Evolutionary conservation across 2,888 invertebrate species (phyloP).

Genomic region (Agrenia bidenticulata): DNA sequence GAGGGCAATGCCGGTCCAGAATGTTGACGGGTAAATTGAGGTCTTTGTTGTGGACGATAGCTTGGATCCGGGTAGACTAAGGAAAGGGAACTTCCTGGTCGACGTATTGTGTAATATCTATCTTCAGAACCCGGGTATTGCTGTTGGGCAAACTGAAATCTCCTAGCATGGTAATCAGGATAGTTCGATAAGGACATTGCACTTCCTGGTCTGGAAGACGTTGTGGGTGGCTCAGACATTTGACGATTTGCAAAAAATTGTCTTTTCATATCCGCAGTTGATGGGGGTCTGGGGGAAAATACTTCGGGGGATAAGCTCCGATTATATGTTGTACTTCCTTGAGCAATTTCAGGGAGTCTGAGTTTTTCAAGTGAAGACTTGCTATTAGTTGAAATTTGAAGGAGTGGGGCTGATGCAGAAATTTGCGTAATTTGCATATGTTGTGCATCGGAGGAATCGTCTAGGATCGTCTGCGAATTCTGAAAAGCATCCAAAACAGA

Average conservation of each 20-base stretch:
- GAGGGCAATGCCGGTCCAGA: not conserved
- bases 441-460: not conserved
- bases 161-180: not conserved
- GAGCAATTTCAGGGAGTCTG: conserved; percentile 11
- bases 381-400: not conserved
- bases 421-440: not conserved
- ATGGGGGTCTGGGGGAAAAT: conserved; percentile 9
- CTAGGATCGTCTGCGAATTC: conserved; percentile 7
- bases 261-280: not conserved
- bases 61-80: conserved; percentile 6
- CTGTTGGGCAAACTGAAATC: not conserved
- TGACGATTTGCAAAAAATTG: conserved; percentile 3
- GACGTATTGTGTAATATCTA: not conserved
- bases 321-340: not conserved
- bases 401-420: not conserved
- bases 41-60: not conserved
- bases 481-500: conserved; percentile 1
- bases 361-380: not conserved
- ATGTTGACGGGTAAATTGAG: conserved; percentile 10
- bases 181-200: not conserved
- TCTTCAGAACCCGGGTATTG: not conserved
- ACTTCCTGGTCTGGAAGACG: conserved; percentile 6
- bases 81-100: conserved; percentile 12
- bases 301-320: conserved; percentile 15
- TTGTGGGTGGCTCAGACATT: not conserved